Base-by-base conservation (phyloP, 2,113 vertebrate genomes). In the Nibea albiflora region DNA sequence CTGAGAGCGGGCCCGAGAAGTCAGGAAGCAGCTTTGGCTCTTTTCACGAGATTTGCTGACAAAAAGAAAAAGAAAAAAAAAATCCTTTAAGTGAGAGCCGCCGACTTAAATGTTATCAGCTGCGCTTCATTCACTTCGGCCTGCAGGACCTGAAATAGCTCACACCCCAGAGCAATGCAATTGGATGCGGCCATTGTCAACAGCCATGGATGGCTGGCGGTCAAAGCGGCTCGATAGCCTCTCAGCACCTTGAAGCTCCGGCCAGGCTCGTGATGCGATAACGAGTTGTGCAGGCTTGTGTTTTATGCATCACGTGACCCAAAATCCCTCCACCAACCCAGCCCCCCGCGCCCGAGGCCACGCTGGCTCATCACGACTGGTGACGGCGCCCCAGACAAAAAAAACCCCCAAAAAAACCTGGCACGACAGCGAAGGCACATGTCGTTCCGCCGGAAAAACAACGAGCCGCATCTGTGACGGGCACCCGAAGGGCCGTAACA, bases 201-300 rank as follows among this genome's bases (percentile, higher is more conserved):
- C 73, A 69, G 50, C 24, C 24, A 65, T 24, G 31, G 17, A 39
- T 56, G 39, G 19, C 58, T 61, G 60, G 26, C 39, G 20, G 58
- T 31, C 70, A 71, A 20, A 68, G 26, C 49, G 50, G 39, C 70
- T 58, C 19, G 62, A 4, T 4, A 52, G 17, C 50, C 44, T 73
- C 73, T 63, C 22, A 39, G 66, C 2, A 61, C n/a, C 26, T 76
- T 35, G 24, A 50, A 50, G 17, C 71, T 67, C 39, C 4, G n/a
- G 28, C 28, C 44, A 62, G 42, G 49, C 72, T 83, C 65, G 15
- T 69, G 44, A 83, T 46, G 54, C n/a, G 44, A 54, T 58, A 81
- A 75, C 12, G 1, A 54, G 35, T n/a, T 19, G 20, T 44, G 19
- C 44, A n/a, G 67, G 35, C 20, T 80, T 86, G 77, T 68, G 63